Percentiles rank a stretch among this genome's conserved stretches.
Conservation (phyloP, 2,797 vertebrate genomes). For the Acipenser transmontanus region DNA sequence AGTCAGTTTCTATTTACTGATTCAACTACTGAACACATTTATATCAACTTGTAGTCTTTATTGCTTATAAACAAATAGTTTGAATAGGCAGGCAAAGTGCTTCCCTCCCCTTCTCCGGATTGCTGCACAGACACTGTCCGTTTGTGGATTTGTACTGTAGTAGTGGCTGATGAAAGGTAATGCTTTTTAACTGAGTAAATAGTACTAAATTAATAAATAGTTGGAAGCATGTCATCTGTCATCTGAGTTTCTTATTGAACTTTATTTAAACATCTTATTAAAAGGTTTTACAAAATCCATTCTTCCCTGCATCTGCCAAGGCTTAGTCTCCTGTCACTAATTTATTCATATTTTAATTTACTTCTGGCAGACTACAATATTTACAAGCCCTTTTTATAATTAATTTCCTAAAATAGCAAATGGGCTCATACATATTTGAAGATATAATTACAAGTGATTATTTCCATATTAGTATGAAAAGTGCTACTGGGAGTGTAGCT, state of each 20-base stretch:
- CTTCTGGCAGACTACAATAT: slow-evolving; percentile 21
- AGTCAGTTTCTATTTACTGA: too few relatives aligned
- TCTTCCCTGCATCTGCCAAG: slow-evolving; percentile 8
- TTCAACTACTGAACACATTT: too few relatives aligned
- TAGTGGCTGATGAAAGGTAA: too few relatives aligned
- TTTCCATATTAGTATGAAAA: slow-evolving; percentile 34
- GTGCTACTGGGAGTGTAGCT: slow-evolving; percentile 21
- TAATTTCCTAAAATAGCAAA: slow-evolving; percentile 30
- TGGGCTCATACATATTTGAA: slow-evolving; percentile 47
- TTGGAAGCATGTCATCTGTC: too few relatives aligned
- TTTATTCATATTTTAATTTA: slow-evolving; percentile 13
- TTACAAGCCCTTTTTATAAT: slow-evolving; percentile 21
- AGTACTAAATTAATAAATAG: too few relatives aligned
- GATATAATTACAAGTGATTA: slow-evolving; percentile 44
- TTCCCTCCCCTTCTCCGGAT: too few relatives aligned
- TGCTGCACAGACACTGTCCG: too few relatives aligned
- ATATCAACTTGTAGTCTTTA: too few relatives aligned
- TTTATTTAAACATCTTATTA: slow-evolving; percentile 16
- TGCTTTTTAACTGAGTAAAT: too few relatives aligned
- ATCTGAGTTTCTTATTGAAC: not conserved
- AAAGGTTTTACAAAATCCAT: slow-evolving; percentile 7
- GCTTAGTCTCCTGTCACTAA: slow-evolving; percentile 11
- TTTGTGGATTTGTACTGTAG: too few relatives aligned
- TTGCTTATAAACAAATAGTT: too few relatives aligned
- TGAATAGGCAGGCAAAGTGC: too few relatives aligned